Conservation (phyloP, 2,888 invertebrate genomes). For the Heliconius ismenius region DNA sequence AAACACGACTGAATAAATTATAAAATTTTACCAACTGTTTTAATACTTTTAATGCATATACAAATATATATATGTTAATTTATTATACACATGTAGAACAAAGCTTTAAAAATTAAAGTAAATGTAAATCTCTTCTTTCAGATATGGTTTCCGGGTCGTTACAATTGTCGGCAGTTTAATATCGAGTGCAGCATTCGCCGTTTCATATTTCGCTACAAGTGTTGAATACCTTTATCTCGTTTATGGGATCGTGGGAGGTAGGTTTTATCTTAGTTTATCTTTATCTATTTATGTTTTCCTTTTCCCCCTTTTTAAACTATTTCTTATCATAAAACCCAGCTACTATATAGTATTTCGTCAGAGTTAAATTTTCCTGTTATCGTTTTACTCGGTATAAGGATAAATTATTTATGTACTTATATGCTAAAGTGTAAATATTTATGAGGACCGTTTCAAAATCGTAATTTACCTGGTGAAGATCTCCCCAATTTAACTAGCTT, state of each 20-base stretch:
- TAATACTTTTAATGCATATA: too few relatives aligned
- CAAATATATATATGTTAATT: not conserved
- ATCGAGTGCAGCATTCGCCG: slow-evolving; percentile 85
- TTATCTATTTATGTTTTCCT: not conserved
- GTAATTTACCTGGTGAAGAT: not conserved
- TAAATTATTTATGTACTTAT: not conserved
- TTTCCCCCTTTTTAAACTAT: not conserved
- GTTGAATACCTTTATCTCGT: slow-evolving; percentile 89
- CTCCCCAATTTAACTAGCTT: not conserved
- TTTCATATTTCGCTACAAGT: slow-evolving; percentile 87
- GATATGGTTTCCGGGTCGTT: slow-evolving; percentile 93
- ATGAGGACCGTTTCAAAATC: not conserved
- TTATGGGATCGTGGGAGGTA: slow-evolving; percentile 93
- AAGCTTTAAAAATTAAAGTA: not conserved
- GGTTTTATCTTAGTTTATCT: slow-evolving; percentile 45
- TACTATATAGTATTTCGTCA: not conserved
- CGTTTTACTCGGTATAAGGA: not conserved
- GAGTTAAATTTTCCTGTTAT: not conserved
- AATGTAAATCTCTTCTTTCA: slow-evolving; percentile 48
- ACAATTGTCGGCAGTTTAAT: slow-evolving; percentile 92
- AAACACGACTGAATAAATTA: too few relatives aligned
- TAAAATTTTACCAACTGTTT: too few relatives aligned
- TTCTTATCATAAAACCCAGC: slow-evolving; percentile 9
- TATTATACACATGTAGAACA: not conserved
- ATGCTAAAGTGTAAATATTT: not conserved